Base-by-base conservation (phyloP, 2,113 vertebrate genomes). In the Pogona vitticeps region DNA sequence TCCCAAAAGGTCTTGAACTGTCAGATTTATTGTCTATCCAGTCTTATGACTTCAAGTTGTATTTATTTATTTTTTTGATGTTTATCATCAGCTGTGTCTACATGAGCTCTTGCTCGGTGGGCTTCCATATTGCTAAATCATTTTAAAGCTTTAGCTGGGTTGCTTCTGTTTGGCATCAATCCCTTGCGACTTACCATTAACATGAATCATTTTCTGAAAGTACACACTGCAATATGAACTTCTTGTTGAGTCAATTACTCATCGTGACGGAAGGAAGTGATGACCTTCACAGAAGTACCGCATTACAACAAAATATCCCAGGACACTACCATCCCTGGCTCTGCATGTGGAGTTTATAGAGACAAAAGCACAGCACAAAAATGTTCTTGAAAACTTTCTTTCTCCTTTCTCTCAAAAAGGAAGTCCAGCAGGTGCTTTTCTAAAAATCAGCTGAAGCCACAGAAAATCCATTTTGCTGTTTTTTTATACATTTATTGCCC, bases 161-260 rank as follows among this genome's bases (percentile, higher is more conserved):
- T 96, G 95, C 94, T 96, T 96, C 95, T 96, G 91, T 94, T 97
- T 95, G 94, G 76, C 95, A 97, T 96, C 96, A 96, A 95, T 97
- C 95, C 94, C 95, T 91, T 0, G 93, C 94, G 97, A 95, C 91
- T 80, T 68, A 90, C 94, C 91, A 97, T 97, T 97, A 97, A 94
- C 95, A 95, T 97, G 97, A 97, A 97, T 97, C 96, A 96, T 94
- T 94, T 96, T 76, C 92, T 94, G 94, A 96, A 95, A 96, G 94
- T 93, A 89, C 71, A 82, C 93, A 13, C 83, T 94, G 93, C 94
- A 95, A 89, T 96, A 94, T 94, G 95, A 97, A 95, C 94, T 95
- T 95, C 75, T 61, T 83, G 92, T 95, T 94, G 94, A 96, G 95
- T 94, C 94, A 65, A 95, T 97, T 96, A 95, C 79, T 97, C 96